A percentile compares a stretch with the other conserved stretches of the same genome.
phyloP scores from a whole-genome alignment of 2,888 invertebrate species.

The Allacma fusca region DNA sequence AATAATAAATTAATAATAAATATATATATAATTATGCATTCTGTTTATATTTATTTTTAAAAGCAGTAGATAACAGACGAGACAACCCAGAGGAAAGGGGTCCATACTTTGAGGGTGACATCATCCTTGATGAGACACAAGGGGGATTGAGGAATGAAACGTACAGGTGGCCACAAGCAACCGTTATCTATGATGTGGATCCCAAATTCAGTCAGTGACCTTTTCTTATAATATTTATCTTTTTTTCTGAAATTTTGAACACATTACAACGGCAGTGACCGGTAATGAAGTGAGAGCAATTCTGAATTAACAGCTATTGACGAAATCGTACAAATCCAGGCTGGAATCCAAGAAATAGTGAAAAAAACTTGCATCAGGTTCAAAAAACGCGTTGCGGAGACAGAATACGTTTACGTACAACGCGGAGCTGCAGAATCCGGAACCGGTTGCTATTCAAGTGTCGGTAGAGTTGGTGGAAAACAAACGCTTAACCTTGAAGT shows the following conservation, averaged over 20 bases:
- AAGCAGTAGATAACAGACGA: constrained; percentile 22
- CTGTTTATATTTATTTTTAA: background rate
- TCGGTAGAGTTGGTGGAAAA: constrained; percentile 45
- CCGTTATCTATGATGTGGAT: constrained; percentile 44
- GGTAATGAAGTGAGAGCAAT: background rate
- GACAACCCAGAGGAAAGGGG: constrained; percentile 46
- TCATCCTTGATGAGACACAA: constrained; percentile 49
- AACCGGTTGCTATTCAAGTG: constrained; percentile 45
- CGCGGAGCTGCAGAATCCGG: background rate
- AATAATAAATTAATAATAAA: no score
- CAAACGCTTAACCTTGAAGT: constrained; percentile 46
- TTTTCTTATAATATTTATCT: no score
- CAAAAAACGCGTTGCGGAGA: constrained; percentile 28
- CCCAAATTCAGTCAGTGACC: constrained; percentile 36
- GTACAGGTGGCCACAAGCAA: constrained; percentile 47
- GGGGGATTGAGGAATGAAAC: constrained; percentile 40
- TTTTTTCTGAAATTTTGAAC: no score
- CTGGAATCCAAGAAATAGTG: constrained; percentile 49
- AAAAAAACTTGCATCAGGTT: constrained; percentile 50
- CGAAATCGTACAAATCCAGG: constrained; percentile 36
- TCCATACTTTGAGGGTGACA: constrained; percentile 53
- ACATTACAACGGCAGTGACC: background rate
- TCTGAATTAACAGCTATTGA: constrained; percentile 55
- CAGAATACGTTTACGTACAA: constrained; percentile 38
- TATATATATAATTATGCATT: no score